Conservation (phyloP, 2,113 vertebrate species). For the Morone saxatilis region DNA sequence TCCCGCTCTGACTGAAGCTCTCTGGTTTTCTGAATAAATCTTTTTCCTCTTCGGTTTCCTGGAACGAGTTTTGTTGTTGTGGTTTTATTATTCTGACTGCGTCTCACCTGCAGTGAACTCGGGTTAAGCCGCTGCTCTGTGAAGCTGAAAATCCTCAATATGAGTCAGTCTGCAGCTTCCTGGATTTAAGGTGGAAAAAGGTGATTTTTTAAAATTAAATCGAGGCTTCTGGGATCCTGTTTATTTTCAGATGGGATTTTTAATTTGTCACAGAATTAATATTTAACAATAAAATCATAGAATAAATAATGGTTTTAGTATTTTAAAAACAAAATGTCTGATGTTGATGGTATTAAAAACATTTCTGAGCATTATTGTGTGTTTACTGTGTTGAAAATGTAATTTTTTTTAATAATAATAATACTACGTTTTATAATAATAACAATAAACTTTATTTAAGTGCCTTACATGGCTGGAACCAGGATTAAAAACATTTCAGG, state of each 20-base stretch:
- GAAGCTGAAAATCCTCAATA: not conserved
- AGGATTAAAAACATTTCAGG: no score
- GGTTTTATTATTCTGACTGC: not conserved
- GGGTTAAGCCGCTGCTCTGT: not conserved
- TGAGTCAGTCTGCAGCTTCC: not conserved
- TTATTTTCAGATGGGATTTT: no score
- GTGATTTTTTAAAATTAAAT: not conserved
- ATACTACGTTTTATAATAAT: no score
- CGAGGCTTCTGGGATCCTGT: no score
- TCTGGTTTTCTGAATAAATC: no score
- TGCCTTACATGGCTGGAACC: no score
- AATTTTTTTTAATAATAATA: not conserved
- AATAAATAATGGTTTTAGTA: not conserved
- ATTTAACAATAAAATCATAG: not conserved
- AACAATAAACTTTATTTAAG: no score
- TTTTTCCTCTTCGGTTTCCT: not conserved
- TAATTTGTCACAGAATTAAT: not conserved
- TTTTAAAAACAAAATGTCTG: no score
- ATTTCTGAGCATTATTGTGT: not conserved
- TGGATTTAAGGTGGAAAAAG: not conserved
- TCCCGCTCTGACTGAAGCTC: no score
- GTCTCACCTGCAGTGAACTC: conserved; percentile 25
- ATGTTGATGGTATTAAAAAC: no score
- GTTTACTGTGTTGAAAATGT: not conserved
- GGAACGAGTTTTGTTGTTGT: no score